Evolutionary conservation across 2,888 invertebrate species (phyloP), one percentile per base, ranked within the genome.

Genomic region (Spatulosminthurus flaviceps): DNA sequence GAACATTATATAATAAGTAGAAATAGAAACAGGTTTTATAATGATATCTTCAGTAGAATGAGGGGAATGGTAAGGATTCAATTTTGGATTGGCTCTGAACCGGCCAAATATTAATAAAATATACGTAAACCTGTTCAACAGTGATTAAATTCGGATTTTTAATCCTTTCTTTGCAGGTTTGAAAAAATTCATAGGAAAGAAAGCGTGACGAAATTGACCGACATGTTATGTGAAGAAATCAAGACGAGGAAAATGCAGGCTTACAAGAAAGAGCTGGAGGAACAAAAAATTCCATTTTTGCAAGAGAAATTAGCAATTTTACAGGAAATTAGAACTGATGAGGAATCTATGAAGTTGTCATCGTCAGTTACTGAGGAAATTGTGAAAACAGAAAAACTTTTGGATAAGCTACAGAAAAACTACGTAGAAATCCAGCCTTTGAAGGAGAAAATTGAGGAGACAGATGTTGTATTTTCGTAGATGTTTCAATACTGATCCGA

Each of bases 241-340:
- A 90, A 90, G 26, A 87, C 91, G 61, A 88, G 91, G 28, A 92
- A 93, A 82, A 87, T 95, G 11, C 87, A 90, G 0, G 91, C 90
- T 1, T 94, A 94, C 86, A 91, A 90, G 85, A 88, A 88, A 72
- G 87, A 91, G 80, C 88, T 97, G 42, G 91, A 93, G 86, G 88
- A 89, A 13, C 92, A 95, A 87, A 93, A 95, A 87, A 92, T 92
- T 11, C 89, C 90, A 0, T 96, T 94, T 87, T 88, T 93, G 24
- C 89, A 90, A 86, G 91, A 94, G 77, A 96, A 96, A 87, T 89
- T 92, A 0, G 90, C 92, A 69, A 91, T 92, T 24, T 87, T 96
- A 78, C 87, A 91, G 81, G 92, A 92, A 86, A 93, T 95, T n/a
- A 90, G 91, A 51, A 90, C 91, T 81, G 94, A 95, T 87, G 95